Percentiles rank a stretch among this genome's conserved stretches.
These are phyloP conservation scores for Sinocyclocheilus anophthalmus DNA, from an alignment of 2,113 vertebrate species.

Conservation along the genomic window DNA sequence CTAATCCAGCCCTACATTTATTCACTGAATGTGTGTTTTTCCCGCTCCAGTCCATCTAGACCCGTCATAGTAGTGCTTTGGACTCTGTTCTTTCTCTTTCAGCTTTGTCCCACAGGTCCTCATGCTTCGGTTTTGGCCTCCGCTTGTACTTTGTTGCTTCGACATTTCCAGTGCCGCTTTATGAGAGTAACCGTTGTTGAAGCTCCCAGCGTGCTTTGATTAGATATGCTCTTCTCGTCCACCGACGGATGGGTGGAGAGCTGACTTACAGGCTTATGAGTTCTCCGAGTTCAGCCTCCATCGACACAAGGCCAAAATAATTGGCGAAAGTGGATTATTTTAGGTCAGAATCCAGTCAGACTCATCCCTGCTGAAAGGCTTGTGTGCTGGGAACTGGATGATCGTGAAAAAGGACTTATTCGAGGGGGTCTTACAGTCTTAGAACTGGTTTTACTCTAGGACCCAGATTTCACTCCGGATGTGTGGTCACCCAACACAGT, in stretches of 20 bases:
- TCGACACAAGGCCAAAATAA: background rate
- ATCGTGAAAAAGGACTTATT: background rate
- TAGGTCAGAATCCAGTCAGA: background rate
- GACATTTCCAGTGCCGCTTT: slow-evolving; percentile 13
- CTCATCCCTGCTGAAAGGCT: background rate
- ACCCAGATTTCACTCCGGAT: background rate
- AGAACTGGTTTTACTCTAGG: background rate
- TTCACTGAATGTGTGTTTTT: background rate
- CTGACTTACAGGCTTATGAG: slow-evolving; percentile 19
- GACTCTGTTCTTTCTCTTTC: background rate
- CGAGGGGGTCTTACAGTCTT: background rate
- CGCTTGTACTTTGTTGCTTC: background rate
- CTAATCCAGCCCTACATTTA: slow-evolving; percentile 8
- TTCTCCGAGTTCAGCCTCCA: background rate
- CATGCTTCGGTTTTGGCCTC: background rate
- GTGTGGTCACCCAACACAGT: too few relatives aligned
- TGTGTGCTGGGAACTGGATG: background rate
- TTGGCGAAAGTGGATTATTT: slow-evolving; percentile 10
- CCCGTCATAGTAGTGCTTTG: background rate
- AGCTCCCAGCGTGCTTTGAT: slow-evolving; percentile 9
- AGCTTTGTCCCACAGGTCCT: slow-evolving; percentile 2
- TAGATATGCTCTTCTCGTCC: slow-evolving; percentile 4
- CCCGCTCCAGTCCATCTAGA: background rate
- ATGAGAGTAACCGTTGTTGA: slow-evolving; percentile 12
- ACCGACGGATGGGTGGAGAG: background rate